phyloP scores from a whole-genome alignment of 2,888 invertebrate species.

The Harpagoxenus sublaevis region DNA sequence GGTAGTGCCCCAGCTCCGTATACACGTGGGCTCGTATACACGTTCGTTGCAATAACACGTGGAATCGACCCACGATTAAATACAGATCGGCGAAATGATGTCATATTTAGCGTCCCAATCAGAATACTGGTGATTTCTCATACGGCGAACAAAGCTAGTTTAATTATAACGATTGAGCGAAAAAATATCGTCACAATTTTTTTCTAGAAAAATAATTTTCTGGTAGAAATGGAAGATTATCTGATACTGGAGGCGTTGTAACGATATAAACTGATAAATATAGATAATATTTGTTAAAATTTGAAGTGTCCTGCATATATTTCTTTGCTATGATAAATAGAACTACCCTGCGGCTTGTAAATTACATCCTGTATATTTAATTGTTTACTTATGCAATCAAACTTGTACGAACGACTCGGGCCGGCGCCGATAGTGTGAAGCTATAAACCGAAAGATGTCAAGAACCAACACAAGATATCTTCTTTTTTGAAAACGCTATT shows the following conservation, averaged over 20 bases:
- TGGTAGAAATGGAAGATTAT: not conserved
- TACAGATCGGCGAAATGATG: not conserved
- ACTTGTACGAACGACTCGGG: conserved; percentile 63
- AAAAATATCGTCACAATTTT: not conserved
- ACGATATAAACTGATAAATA: no score
- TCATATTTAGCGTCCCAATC: not conserved
- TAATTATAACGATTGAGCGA: not conserved
- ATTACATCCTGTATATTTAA: no score
- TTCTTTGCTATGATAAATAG: no score
- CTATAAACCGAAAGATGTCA: conserved; percentile 33
- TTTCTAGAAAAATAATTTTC: not conserved
- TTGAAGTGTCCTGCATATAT: no score
- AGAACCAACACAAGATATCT: conserved; percentile 58
- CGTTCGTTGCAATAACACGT: conserved; percentile 25
- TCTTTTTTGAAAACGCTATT: not conserved
- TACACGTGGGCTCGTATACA: conserved; percentile 21
- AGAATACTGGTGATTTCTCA: not conserved
- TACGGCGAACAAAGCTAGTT: not conserved
- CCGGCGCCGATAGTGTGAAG: conserved; percentile 7
- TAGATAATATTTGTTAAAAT: no score
- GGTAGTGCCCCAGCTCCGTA: conserved; percentile 57
- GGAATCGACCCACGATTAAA: conserved; percentile 37
- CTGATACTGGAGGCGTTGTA: no score
- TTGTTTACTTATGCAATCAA: conserved; percentile 73
- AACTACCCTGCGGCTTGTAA: no score